Conservation (phyloP, 2,888 invertebrate species). For the Melipona beecheii region DNA sequence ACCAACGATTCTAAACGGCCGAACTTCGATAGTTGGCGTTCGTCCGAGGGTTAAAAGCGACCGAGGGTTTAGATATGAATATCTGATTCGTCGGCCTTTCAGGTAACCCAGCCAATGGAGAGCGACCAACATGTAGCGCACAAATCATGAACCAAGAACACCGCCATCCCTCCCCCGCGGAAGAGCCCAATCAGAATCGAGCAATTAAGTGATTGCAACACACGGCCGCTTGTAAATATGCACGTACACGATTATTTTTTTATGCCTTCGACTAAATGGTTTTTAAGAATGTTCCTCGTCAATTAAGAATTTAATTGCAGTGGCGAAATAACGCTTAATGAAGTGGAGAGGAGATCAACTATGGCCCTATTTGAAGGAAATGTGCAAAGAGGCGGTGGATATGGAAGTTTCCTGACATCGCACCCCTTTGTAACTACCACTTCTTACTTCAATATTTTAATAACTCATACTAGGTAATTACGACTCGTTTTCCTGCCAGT, state of each 20-base stretch:
- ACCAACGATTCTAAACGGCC: not conserved
- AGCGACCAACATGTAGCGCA: conserved; percentile 41
- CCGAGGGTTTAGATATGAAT: conserved; percentile 57
- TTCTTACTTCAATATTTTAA: not conserved
- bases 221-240: conserved; percentile 11
- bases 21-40: conserved; percentile 50
- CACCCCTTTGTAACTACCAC: not conserved
- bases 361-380: not conserved
- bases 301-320: not conserved
- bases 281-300: not conserved
- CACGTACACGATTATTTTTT: conserved; percentile 23
- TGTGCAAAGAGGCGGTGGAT: not conserved
- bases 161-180: conserved; percentile 32
- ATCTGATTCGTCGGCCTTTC: conserved; percentile 60
- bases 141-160: conserved; percentile 60
- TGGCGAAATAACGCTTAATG: conserved; percentile 16
- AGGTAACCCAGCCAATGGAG: conserved; percentile 59
- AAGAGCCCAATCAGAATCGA: conserved; percentile 61
- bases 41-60: conserved; percentile 41
- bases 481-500: not conserved
- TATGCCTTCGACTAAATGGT: conserved; percentile 6
- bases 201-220: conserved; percentile 67
- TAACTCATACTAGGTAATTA: not conserved
- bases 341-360: not conserved
- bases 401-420: not conserved